phyloP scores from a whole-genome alignment of 2,888 invertebrate genomes.

The Dermolepida albohirtum region DNA sequence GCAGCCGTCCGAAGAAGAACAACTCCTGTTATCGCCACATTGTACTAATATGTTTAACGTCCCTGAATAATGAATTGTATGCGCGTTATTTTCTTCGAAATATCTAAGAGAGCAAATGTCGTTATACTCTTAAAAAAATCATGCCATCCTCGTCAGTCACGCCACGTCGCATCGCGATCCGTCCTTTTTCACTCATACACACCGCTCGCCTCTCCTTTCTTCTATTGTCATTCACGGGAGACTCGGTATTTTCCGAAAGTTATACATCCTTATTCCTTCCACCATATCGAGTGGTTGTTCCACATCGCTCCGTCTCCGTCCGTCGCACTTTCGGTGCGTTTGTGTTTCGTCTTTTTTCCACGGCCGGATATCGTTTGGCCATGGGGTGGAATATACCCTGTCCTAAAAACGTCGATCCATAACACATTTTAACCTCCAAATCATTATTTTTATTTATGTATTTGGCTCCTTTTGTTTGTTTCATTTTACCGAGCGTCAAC shows the following conservation, averaged over 20 bases:
- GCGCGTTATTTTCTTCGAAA: constrained; percentile 18
- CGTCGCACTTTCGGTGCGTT: background rate
- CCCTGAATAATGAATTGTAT: too few relatives aligned
- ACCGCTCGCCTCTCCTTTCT: constrained; percentile 21
- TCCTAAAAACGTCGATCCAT: constrained; percentile 44
- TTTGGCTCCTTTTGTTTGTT: background rate
- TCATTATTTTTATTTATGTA: background rate
- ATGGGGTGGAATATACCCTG: constrained; percentile 47
- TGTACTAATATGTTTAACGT: too few relatives aligned
- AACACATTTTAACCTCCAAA: background rate
- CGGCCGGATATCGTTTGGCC: constrained; percentile 51
- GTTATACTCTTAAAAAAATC: constrained; percentile 1
- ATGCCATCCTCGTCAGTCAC: constrained; percentile 23
- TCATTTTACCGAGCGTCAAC: background rate
- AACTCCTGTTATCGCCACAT: too few relatives aligned
- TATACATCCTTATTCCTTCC: constrained; percentile 30
- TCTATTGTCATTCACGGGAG: constrained; percentile 33
- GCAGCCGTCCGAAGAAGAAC: too few relatives aligned
- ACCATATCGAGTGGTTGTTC: constrained; percentile 25
- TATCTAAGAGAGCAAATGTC: constrained; percentile 13
- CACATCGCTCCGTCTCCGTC: constrained; percentile 13
- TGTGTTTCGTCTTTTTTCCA: constrained; percentile 35
- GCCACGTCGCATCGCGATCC: constrained; percentile 4
- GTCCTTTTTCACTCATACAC: constrained; percentile 18
- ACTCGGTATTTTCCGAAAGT: constrained; percentile 39